A percentile compares a stretch with the other conserved stretches of the same genome.
Evolutionary conservation across 2,888 invertebrate genomes (phyloP).

Genomic region (Lissonota sp.): DNA sequence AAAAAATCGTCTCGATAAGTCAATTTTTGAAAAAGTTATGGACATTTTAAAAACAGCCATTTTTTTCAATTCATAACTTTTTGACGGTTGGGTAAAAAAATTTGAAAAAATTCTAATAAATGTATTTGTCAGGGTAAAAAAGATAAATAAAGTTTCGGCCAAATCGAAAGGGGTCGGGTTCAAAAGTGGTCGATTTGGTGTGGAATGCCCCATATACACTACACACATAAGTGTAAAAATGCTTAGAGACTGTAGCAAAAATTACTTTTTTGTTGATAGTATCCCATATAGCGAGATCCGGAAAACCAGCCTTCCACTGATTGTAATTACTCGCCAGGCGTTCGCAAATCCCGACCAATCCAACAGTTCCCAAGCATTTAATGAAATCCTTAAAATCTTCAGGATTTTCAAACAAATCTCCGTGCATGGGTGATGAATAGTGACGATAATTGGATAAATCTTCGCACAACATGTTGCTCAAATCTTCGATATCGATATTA

Average conservation of each 20-base stretch:
- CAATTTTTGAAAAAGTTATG: no score
- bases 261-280: slow-evolving; percentile 84
- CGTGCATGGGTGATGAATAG: slow-evolving; percentile 72
- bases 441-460: slow-evolving; percentile 68
- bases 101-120: no score
- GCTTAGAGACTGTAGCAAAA: slow-evolving; percentile 4
- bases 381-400: slow-evolving; percentile 82
- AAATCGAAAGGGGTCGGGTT: no score
- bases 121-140: not conserved
- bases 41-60: no score
- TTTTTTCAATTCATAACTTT: no score
- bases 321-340: slow-evolving; percentile 86
- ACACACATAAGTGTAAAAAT: not conserved
- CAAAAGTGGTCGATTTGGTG: no score
- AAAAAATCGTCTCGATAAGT: no score
- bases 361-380: slow-evolving; percentile 85
- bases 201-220: no score
- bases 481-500: slow-evolving; percentile 79
- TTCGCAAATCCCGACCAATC: slow-evolving; percentile 86
- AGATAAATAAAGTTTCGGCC: no score
- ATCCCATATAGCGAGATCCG: slow-evolving; percentile 94
- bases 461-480: slow-evolving; percentile 84
- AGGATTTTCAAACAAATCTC: slow-evolving; percentile 67
- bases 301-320: slow-evolving; percentile 90
- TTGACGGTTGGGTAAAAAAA: no score